These are phyloP conservation scores for Lophura nycthemera DNA, from an alignment of 2,113 vertebrate species.

Conservation along the genomic window DNA sequence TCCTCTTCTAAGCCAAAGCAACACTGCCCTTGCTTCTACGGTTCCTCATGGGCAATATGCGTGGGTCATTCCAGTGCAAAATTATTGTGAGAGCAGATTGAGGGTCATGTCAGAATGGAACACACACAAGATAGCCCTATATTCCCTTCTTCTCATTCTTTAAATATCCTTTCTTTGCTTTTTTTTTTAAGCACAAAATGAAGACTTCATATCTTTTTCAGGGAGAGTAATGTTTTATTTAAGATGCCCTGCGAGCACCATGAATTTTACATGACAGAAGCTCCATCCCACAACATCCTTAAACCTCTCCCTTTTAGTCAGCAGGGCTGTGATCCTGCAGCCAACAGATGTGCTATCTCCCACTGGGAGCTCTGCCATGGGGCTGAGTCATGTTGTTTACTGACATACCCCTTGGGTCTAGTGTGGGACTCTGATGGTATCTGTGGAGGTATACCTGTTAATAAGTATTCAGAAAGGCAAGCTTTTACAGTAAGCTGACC, in stretches of 20 bases:
- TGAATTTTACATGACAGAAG: conserved; percentile 47
- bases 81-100: neutral
- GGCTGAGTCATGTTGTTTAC: neutral
- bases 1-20: neutral
- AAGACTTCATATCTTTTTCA: neutral
- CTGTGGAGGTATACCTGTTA: neutral
- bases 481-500: neutral
- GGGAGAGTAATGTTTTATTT: conserved; percentile 19
- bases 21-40: neutral
- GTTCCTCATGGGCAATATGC: neutral
- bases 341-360: neutral
- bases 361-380: neutral
- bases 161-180: neutral
- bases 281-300: neutral
- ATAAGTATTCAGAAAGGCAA: neutral
- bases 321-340: neutral
- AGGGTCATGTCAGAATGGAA: neutral
- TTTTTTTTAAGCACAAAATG: neutral
- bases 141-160: neutral
- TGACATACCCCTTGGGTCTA: neutral
- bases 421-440: neutral
- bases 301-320: neutral
- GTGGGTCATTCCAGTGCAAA: neutral
- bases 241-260: neutral
- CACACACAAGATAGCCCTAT: neutral